Conservation (phyloP, 2,797 vertebrate species). For the Austrolebias charrua region DNA sequence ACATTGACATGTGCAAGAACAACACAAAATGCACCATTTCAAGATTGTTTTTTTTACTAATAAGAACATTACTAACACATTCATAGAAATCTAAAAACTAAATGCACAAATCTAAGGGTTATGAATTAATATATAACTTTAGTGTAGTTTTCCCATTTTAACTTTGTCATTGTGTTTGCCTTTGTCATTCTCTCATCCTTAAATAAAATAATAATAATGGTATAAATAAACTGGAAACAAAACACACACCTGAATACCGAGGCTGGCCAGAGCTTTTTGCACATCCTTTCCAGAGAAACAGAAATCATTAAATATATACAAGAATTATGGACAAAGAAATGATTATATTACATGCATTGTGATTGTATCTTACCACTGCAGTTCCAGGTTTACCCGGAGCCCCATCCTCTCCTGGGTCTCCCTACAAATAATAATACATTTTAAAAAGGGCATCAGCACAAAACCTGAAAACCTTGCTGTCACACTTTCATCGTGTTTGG, state of each 20-base stretch:
- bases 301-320: conserved; percentile 7
- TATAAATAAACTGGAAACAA: neutral
- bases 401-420: conserved; percentile 89
- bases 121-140: neutral
- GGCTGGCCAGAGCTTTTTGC: conserved; percentile 80
- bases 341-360: conserved; percentile 4
- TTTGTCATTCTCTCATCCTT: neutral
- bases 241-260: conserved; percentile 85
- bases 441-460: conserved; percentile 30
- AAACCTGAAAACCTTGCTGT: conserved; percentile 11
- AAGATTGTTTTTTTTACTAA: too few relatives aligned
- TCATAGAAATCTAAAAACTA: conserved; percentile 1
- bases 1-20: too few relatives aligned
- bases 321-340: conserved; percentile 14
- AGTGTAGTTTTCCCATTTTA: neutral
- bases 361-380: conserved; percentile 75
- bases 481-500: neutral
- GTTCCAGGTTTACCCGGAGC: conserved; percentile 86
- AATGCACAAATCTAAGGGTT: conserved; percentile 3
- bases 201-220: neutral
- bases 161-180: too few relatives aligned
- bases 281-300: conserved; percentile 77
- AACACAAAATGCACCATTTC: too few relatives aligned
- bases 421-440: conserved; percentile 74
- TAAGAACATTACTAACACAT: too few relatives aligned